Conservation (phyloP, 2,797 vertebrate species). For the Sebastolobus altivelis region DNA sequence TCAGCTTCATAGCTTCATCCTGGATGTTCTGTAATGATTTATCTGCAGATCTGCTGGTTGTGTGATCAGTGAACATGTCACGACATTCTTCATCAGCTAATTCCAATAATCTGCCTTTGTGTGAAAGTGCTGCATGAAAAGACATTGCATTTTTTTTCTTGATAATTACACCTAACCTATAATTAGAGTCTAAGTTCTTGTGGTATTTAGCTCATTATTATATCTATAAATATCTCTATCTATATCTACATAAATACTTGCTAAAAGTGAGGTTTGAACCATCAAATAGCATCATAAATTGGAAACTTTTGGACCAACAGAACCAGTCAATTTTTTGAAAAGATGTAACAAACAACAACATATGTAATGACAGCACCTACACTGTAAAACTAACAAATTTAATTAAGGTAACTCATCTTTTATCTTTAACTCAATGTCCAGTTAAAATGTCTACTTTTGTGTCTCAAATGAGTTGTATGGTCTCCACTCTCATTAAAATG, state of each 20-base stretch:
- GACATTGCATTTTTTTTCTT: not conserved
- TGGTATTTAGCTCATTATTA: constrained; percentile 12
- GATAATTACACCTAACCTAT: constrained; percentile 23
- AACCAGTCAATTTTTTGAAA: not conserved
- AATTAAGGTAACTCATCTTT: not conserved
- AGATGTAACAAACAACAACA: not conserved
- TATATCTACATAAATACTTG: not conserved
- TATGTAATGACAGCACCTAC: not conserved
- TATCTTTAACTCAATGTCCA: not conserved
- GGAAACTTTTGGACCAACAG: not conserved
- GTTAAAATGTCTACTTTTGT: not conserved
- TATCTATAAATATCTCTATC: constrained; percentile 11
- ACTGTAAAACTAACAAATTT: not conserved
- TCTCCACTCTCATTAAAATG: not conserved
- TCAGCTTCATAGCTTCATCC: constrained; percentile 25
- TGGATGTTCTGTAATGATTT: constrained; percentile 68
- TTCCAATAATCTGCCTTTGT: constrained; percentile 25
- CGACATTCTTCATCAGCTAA: constrained; percentile 19
- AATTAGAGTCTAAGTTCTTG: constrained; percentile 12
- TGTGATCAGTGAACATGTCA: constrained; percentile 38
- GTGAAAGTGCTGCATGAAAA: constrained; percentile 19
- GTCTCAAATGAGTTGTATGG: not conserved
- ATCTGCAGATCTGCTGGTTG: constrained; percentile 39
- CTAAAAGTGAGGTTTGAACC: not conserved
- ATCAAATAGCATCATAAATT: not conserved